Percentiles rank a stretch among this genome's conserved stretches.
phyloP scores from a whole-genome alignment of 1,140 invertebrate genomes.

The Kradibia gibbosae region DNA sequence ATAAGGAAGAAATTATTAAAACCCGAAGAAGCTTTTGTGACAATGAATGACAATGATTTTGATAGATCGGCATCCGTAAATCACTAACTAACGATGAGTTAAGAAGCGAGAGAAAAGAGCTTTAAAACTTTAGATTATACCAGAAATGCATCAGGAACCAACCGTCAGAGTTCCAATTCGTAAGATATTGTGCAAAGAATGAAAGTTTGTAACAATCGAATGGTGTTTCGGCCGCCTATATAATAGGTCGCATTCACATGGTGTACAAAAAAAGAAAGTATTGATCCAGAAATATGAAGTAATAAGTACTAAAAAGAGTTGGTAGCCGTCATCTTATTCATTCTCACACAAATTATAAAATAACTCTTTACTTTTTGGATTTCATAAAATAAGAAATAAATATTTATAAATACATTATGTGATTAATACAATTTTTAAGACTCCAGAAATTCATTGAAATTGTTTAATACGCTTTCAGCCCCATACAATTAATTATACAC shows the following conservation, averaged over 20 bases:
- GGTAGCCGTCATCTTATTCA: too few species aligned
- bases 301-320: too few species aligned
- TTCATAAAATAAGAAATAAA: too few species aligned
- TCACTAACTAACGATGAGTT: not conserved
- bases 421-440: too few species aligned
- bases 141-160: not conserved
- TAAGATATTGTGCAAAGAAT: not conserved
- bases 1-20: not conserved
- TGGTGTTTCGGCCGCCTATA: not conserved
- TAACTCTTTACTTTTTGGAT: too few species aligned
- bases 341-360: too few species aligned
- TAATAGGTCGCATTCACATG: not conserved
- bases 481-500: too few species aligned
- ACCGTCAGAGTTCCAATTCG: not conserved
- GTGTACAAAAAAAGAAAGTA: conserved; percentile 12
- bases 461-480: too few species aligned
- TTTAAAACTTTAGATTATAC: not conserved
- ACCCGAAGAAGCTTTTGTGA: not conserved
- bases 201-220: not conserved
- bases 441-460: too few species aligned
- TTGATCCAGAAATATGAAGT: too few species aligned
- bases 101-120: not conserved
- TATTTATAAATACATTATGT: too few species aligned
- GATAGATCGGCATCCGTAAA: not conserved
- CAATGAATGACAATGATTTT: not conserved